Base-by-base conservation (phyloP, 1,140 invertebrate genomes). In the Centruroides vittatus region DNA sequence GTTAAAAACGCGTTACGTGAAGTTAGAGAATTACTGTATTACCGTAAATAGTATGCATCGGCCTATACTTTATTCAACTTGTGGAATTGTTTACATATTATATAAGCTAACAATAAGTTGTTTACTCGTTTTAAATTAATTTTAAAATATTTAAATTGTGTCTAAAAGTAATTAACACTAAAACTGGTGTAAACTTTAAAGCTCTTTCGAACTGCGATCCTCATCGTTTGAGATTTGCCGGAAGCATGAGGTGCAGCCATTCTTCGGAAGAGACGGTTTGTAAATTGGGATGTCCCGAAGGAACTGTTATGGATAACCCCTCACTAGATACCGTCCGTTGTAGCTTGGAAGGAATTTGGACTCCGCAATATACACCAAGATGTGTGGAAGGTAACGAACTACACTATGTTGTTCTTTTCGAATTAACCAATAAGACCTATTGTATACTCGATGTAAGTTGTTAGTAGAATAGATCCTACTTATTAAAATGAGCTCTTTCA, bases 291-390 rank as follows among this genome's bases (percentile, higher is more conserved):
- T 66, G 65, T 52, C 62, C 65, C 1, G n/a, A 55, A 9, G 61
- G 61, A 5, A 58, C 57, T 35, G 58, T 54, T 9, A 61, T 66
- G 13, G 13, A 60, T 50, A 57, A 58, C 41, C 61, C 59, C 5
- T 57, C 61, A 11, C 11, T 59, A 10, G 47, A 58, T 3, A 5
- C 60, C 3, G 58, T 49, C 51, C 59, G 55, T 23, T 66, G 65
- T 23, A 66, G 58, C 1, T 55, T 64, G 8, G 57, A 66, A 13
- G 65, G 65, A 11, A 35, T 58, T 1, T 93, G 85, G 72, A 65
- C 75, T 48, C 88, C 88, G 0, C 74, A 76, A 11, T 82, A 82
- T 0, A 75, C 88, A 58, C 89, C 89, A 7, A 80, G 83, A 63
- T 93, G 89, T 68, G 74, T 83, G 12, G 82, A 79, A 65, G 77